phyloP scores from a whole-genome alignment of 2,888 invertebrate species.

The Phengaris alcon region DNA sequence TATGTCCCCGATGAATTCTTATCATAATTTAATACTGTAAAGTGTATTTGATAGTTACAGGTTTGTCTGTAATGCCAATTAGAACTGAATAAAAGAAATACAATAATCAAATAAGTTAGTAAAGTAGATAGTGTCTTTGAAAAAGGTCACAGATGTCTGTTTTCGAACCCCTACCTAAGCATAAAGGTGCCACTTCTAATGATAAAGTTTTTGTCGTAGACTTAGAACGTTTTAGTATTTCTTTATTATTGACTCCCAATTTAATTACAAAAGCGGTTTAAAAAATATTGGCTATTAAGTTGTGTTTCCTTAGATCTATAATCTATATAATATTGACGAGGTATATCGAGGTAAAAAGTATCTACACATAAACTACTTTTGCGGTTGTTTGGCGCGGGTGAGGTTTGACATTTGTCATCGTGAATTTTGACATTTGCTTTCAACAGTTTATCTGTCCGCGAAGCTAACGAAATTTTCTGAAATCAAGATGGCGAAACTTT shows the following conservation, averaged over 20 bases:
- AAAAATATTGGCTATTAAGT: not conserved
- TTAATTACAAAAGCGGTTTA: not conserved
- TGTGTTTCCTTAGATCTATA: too few species aligned
- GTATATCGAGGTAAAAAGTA: too few species aligned
- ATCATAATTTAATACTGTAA: slow-evolving; percentile 6
- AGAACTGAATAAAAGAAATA: not conserved
- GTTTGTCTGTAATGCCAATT: not conserved
- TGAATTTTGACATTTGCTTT: too few species aligned
- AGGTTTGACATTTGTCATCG: too few species aligned
- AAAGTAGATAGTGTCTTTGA: not conserved
- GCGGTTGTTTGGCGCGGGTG: too few species aligned
- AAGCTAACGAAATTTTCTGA: too few species aligned
- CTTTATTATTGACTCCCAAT: not conserved
- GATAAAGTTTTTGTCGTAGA: slow-evolving; percentile 30
- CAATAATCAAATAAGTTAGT: not conserved
- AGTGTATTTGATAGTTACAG: not conserved
- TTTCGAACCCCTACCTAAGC: slow-evolving; percentile 31
- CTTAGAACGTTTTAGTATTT: slow-evolving; percentile 37
- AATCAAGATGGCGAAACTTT: too few species aligned
- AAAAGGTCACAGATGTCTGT: not conserved
- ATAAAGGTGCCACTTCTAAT: slow-evolving; percentile 27
- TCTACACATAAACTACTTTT: too few species aligned
- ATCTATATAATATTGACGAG: too few species aligned
- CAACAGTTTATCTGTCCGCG: too few species aligned
- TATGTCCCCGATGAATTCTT: not conserved